These are phyloP conservation scores for Cantharis lateralis DNA, from an alignment of 2,888 invertebrate genomes.

Conservation along the genomic window DNA sequence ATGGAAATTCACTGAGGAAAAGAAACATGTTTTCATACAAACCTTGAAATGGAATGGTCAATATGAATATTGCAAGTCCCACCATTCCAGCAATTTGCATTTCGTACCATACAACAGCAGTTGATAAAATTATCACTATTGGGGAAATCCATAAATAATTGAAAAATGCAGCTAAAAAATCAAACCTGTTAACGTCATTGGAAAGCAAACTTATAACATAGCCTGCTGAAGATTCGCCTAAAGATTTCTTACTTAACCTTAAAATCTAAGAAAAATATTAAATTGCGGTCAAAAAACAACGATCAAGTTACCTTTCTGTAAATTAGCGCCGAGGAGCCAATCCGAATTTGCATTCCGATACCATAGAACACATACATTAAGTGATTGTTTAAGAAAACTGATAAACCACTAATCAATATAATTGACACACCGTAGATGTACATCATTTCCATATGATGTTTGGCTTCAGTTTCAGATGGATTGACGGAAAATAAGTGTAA, in stretches of 20 bases:
- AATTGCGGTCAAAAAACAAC: neutral
- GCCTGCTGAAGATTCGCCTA: conserved; percentile 78
- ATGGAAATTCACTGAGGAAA: too few relatives aligned
- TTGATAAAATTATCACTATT: conserved; percentile 64
- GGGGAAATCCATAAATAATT: conserved; percentile 91
- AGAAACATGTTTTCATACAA: conserved; percentile 27
- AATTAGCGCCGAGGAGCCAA: conserved; percentile 81
- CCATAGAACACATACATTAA: neutral
- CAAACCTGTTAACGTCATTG: conserved; percentile 91
- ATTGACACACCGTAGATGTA: neutral
- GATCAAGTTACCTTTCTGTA: conserved; percentile 75
- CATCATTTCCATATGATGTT: neutral
- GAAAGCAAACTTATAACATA: conserved; percentile 93
- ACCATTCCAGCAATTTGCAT: conserved; percentile 75
- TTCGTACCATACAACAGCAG: conserved; percentile 76
- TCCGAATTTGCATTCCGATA: conserved; percentile 75
- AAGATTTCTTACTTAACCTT: conserved; percentile 69
- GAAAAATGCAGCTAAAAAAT: conserved; percentile 78
- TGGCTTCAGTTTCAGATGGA: neutral
- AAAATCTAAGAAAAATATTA: conserved; percentile 61
- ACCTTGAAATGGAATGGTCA: conserved; percentile 86
- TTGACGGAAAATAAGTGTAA: neutral
- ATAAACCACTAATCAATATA: neutral
- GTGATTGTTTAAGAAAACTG: neutral
- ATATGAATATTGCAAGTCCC: conserved; percentile 76